A percentile compares a stretch with the other conserved stretches of the same genome.
These are phyloP conservation scores for Cololabis saira DNA, from an alignment of 2,113 vertebrate species.

Conservation along the genomic window DNA sequence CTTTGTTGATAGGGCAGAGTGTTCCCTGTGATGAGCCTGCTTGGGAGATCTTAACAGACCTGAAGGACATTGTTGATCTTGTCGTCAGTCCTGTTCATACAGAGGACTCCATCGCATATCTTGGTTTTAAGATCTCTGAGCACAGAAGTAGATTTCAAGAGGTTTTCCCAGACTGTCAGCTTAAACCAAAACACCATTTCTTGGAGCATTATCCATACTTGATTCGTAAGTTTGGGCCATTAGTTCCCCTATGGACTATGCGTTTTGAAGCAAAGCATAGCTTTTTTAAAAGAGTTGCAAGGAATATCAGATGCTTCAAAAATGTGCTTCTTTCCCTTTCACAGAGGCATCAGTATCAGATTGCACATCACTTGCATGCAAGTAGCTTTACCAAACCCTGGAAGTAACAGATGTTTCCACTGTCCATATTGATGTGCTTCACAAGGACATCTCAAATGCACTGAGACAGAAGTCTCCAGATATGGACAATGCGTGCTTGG, in stretches of 20 bases:
- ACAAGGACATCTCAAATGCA: slow-evolving; percentile 28
- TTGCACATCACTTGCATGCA: slow-evolving; percentile 34
- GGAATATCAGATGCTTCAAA: slow-evolving; percentile 41
- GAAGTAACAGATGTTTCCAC: slow-evolving; percentile 31
- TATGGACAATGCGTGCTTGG: slow-evolving; percentile 26
- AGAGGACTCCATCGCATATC: too few species aligned
- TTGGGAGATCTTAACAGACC: too few species aligned
- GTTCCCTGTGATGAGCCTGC: too few species aligned
- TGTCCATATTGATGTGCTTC: slow-evolving; percentile 34
- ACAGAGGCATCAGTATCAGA: slow-evolving; percentile 39
- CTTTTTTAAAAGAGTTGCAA: slow-evolving; percentile 45
- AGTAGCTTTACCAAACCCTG: slow-evolving; percentile 14
- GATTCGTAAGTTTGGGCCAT: slow-evolving; percentile 37
- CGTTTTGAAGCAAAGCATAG: slow-evolving; percentile 52
- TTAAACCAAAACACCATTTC: slow-evolving; percentile 48
- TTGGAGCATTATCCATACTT: slow-evolving; percentile 46
- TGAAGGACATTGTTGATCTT: too few species aligned
- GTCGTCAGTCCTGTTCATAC: too few species aligned
- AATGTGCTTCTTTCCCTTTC: slow-evolving; percentile 34
- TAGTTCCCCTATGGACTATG: slow-evolving; percentile 45
- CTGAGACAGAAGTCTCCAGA: slow-evolving; percentile 27
- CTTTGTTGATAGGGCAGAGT: too few species aligned
- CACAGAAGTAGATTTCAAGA: too few species aligned
- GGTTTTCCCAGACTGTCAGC: slow-evolving; percentile 5
- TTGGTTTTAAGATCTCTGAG: too few species aligned